These are phyloP conservation scores for Pseudolaguvia tuberculata DNA, from an alignment of 2,113 vertebrate genomes.

Conservation along the genomic window DNA sequence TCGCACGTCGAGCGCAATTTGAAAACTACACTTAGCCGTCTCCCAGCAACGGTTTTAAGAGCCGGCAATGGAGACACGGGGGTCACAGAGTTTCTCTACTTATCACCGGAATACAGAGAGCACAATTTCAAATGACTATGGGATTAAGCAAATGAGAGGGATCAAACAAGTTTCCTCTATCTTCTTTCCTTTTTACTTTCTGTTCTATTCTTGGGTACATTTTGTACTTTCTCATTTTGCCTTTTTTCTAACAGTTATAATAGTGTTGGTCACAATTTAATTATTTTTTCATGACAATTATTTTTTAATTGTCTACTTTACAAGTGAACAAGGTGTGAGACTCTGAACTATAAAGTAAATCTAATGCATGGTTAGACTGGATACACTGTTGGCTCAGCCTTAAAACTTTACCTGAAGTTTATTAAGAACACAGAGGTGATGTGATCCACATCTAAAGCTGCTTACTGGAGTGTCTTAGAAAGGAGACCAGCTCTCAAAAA, in stretches of 20 bases:
- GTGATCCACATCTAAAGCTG: conserved; percentile 12
- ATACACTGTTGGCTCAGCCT: not conserved
- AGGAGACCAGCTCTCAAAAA: not conserved
- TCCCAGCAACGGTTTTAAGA: conserved; percentile 25
- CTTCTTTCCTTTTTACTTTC: conserved; percentile 7
- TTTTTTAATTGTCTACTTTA: not conserved
- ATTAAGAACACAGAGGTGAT: not conserved
- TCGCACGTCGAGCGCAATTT: not conserved
- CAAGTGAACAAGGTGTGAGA: not conserved
- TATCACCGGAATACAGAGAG: conserved; percentile 24
- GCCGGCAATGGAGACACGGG: conserved; percentile 1
- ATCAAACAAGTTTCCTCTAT: conserved; percentile 15
- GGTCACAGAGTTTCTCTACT: conserved; percentile 21
- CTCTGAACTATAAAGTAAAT: not conserved
- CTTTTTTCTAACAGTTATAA: not conserved
- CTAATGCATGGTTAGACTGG: not conserved
- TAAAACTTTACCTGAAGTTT: not conserved
- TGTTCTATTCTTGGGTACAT: not conserved
- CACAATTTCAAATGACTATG: conserved; percentile 22
- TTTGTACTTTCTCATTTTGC: not conserved
- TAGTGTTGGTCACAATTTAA: not conserved
- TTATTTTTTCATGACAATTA: not conserved
- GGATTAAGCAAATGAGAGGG: conserved; percentile 28
- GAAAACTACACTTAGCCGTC: not conserved
- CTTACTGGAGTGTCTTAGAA: not conserved